Evolutionary conservation across 1,140 invertebrate species (phyloP).

Genomic region (Zaprionus inermis): DNA sequence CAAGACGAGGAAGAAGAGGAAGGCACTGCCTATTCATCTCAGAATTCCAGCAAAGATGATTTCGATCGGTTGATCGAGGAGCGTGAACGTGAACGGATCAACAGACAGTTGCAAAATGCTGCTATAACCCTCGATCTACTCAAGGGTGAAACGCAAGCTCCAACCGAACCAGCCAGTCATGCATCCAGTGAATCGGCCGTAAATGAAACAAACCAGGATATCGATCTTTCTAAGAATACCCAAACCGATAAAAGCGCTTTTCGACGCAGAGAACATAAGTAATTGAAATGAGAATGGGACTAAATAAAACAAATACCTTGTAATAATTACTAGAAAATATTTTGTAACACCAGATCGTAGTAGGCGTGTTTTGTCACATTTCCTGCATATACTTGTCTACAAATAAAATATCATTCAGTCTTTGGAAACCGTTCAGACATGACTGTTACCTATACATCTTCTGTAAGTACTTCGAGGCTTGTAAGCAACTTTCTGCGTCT

Average conservation of each 20-base stretch:
- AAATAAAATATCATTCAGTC: conserved; percentile 9
- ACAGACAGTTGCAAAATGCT: conserved; percentile 57
- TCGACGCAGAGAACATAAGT: neutral
- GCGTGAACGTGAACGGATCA: conserved; percentile 54
- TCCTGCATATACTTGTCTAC: neutral
- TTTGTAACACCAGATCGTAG: neutral
- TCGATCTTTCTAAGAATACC: neutral
- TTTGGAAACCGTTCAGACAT: conserved; percentile 32
- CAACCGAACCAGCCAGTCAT: neutral
- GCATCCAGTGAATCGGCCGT: neutral
- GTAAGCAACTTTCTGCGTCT: conserved; percentile 67
- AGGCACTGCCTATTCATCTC: rapidly evolving
- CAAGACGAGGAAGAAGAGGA: conserved; percentile 3
- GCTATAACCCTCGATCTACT: conserved; percentile 63
- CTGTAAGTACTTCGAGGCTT: conserved; percentile 55
- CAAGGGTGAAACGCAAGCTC: conserved; percentile 43
- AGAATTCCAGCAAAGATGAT: conserved; percentile 50
- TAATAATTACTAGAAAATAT: too few relatives aligned
- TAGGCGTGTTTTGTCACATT: neutral
- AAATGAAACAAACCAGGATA: neutral
- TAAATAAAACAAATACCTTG: neutral
- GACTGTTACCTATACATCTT: conserved; percentile 75
- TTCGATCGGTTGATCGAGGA: conserved; percentile 56
- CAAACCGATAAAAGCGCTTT: conserved; percentile 22
- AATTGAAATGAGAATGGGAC: neutral